phyloP scores from a whole-genome alignment of 2,113 vertebrate genomes.

The Odontophorus gujanensis region DNA sequence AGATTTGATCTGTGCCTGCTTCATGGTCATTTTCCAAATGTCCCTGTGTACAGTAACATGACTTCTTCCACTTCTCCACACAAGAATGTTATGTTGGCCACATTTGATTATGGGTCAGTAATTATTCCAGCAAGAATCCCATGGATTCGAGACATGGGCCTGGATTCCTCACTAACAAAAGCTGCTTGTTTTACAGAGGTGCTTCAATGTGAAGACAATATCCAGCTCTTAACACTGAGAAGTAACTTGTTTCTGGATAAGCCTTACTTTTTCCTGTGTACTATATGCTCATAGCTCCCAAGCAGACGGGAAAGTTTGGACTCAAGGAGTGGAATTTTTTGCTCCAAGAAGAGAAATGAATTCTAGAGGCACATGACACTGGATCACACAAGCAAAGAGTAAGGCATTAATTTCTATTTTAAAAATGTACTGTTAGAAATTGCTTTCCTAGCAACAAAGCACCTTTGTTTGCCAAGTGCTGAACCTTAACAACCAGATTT shows the following conservation, averaged over 20 bases:
- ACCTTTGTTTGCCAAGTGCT: background rate
- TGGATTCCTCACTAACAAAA: background rate
- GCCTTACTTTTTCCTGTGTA: conserved; percentile 30
- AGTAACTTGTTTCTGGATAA: conserved; percentile 25
- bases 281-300: background rate
- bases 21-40: background rate
- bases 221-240: background rate
- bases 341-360: conserved; percentile 8
- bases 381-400: background rate
- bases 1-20: background rate
- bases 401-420: conserved; percentile 40
- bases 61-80: background rate
- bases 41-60: background rate
- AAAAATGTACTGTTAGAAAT: conserved; percentile 20
- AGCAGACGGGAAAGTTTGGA: conserved; percentile 58
- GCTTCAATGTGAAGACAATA: background rate
- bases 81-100: background rate
- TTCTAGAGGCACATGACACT: conserved; percentile 31
- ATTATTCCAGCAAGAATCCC: background rate
- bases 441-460: conserved; percentile 53
- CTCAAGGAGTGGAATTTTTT: conserved; percentile 46
- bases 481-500: conserved; percentile 13
- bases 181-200: background rate
- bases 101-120: background rate
- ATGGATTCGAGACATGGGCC: background rate